Percentiles rank a stretch among this genome's conserved stretches.
Conservation (phyloP, 2,888 invertebrate species). For the Cephalotes varians region DNA sequence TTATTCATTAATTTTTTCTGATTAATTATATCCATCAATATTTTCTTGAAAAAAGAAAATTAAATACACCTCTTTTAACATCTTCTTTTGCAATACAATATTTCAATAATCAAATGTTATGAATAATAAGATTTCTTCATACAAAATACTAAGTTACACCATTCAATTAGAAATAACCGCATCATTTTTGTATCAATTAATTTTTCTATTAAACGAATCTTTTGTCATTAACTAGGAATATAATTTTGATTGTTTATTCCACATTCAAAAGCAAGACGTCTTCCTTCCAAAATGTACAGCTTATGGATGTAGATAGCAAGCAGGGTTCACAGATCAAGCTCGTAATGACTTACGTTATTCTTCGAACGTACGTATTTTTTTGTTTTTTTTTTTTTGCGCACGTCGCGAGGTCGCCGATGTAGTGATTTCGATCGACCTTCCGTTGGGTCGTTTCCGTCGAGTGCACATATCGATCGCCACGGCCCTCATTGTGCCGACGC, state of each 20-base stretch:
- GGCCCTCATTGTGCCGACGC: slow-evolving; percentile 82
- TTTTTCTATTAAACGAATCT: not conserved
- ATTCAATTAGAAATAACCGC: not conserved
- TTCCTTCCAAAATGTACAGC: not conserved
- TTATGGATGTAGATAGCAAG: not conserved
- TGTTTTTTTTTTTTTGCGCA: not conserved
- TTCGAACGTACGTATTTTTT: not conserved
- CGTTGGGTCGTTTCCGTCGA: slow-evolving; percentile 81
- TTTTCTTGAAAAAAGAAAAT: not conserved
- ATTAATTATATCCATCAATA: not conserved
- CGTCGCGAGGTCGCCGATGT: slow-evolving; percentile 37
- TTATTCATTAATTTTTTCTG: not conserved
- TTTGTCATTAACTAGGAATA: not conserved
- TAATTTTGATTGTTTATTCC: not conserved
- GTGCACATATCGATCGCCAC: slow-evolving; percentile 84
- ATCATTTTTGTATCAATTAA: not conserved
- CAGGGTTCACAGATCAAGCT: not conserved
- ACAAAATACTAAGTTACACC: not conserved
- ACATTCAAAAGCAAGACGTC: not conserved
- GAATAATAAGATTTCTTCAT: not conserved
- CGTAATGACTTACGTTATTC: not conserved
- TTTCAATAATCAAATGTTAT: not conserved
- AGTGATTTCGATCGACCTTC: slow-evolving; percentile 83
- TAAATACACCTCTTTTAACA: not conserved
- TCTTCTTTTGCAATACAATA: not conserved